phyloP scores from a whole-genome alignment of 2,888 invertebrate species.

The Himalopsyche kuldschensis region DNA sequence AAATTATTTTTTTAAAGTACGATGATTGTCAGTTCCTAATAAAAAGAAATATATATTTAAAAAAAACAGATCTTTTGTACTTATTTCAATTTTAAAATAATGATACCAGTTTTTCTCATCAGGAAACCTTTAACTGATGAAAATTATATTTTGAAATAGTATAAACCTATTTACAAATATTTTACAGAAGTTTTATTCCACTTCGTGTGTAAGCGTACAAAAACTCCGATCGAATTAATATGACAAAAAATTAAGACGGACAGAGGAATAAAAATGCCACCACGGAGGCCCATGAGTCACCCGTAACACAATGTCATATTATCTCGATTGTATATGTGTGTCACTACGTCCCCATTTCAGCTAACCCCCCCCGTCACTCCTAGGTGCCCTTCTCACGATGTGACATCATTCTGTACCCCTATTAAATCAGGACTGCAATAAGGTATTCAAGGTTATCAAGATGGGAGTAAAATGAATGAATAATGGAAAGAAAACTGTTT shows the following conservation, averaged over 20 bases:
- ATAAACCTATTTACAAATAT: too few species aligned
- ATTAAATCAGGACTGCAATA: background rate
- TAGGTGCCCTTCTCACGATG: background rate
- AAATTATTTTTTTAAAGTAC: too few species aligned
- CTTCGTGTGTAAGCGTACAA: too few species aligned
- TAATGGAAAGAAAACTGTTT: background rate
- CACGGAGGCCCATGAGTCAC: conserved; percentile 21
- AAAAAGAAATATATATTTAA: too few species aligned
- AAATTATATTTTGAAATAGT: too few species aligned
- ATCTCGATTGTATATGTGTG: conserved; percentile 38
- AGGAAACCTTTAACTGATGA: too few species aligned
- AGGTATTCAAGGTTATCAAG: background rate
- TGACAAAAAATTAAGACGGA: background rate
- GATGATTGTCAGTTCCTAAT: too few species aligned
- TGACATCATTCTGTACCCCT: background rate
- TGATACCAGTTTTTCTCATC: too few species aligned
- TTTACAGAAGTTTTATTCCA: too few species aligned
- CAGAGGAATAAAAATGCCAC: background rate
- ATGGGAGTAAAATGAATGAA: background rate
- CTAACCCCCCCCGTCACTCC: background rate
- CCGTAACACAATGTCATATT: conserved; percentile 36
- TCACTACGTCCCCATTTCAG: conserved; percentile 18
- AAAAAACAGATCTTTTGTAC: too few species aligned
- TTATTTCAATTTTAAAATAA: too few species aligned
- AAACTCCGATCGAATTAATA: too few species aligned